Percentiles rank a stretch among this genome's conserved stretches.
Conservation (phyloP, 1,140 invertebrate species). For the Lepidotrigona ventralis region DNA sequence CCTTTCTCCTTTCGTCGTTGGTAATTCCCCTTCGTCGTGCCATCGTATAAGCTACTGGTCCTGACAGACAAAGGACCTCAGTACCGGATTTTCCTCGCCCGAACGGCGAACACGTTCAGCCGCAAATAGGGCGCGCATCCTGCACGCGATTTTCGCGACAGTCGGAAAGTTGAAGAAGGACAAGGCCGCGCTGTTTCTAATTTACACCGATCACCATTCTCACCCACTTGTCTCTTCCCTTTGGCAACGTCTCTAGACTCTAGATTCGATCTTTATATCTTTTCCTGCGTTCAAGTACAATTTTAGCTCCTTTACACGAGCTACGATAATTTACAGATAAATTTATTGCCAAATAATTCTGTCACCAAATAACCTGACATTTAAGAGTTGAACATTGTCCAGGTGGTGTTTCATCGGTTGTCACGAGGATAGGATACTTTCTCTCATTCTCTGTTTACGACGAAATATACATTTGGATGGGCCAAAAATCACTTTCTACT, state of each 20-base stretch:
- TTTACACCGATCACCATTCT: constrained; percentile 27
- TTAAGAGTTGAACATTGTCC: not conserved
- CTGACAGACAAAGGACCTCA: constrained; percentile 45
- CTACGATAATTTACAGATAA: too few species aligned
- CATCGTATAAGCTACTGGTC: constrained; percentile 40
- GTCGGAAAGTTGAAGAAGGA: not conserved
- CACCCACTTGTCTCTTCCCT: not conserved
- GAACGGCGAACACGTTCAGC: constrained; percentile 36
- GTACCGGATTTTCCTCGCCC: constrained; percentile 34
- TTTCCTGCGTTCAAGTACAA: not conserved
- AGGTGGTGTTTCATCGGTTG: not conserved
- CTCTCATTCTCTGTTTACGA: not conserved
- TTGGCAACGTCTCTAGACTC: too few species aligned
- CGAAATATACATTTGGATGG: too few species aligned
- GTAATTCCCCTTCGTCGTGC: constrained; percentile 46
- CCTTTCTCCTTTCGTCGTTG: constrained; percentile 46
- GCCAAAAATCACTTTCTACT: too few species aligned
- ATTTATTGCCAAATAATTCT: too few species aligned
- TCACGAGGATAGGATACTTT: not conserved
- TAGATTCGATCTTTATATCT: not conserved
- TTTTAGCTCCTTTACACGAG: not conserved
- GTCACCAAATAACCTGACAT: too few species aligned
- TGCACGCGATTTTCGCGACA: constrained; percentile 12
- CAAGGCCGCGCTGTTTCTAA: not conserved
- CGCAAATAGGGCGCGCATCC: constrained; percentile 24